Conservation (phyloP, 2,113 vertebrate species). For the Antidorcas marsupialis region DNA sequence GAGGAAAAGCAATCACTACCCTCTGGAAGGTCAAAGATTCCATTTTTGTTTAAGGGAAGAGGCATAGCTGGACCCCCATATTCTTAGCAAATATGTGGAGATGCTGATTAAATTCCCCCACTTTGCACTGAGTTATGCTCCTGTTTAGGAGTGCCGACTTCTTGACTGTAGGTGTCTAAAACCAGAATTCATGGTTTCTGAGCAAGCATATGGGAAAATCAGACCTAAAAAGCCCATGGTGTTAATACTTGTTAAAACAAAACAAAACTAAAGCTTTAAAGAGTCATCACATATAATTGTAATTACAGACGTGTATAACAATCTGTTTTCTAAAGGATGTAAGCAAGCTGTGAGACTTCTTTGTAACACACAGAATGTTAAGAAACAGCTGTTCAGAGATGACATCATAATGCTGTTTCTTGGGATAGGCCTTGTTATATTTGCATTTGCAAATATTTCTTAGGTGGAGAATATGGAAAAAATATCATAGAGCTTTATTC, state of each 20-base stretch:
- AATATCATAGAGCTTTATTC: neutral
- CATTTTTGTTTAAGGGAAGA: slow-evolving; percentile 12
- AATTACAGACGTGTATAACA: neutral
- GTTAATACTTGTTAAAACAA: neutral
- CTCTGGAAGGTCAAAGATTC: neutral
- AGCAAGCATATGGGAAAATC: neutral
- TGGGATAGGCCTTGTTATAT: neutral
- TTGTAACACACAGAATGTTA: neutral
- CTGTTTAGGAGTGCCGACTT: neutral
- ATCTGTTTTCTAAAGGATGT: neutral
- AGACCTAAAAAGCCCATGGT: neutral
- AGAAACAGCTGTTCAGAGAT: neutral
- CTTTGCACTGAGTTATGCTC: neutral
- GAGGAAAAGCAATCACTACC: neutral
- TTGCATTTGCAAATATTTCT: slow-evolving; percentile 8
- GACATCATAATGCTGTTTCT: neutral
- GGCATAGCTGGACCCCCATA: neutral
- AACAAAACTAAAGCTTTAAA: neutral
- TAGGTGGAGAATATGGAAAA: neutral
- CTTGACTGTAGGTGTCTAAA: neutral
- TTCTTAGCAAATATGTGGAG: neutral
- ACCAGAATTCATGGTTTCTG: neutral
- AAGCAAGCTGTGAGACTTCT: neutral
- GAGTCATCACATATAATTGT: neutral
- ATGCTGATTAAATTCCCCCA: neutral